These are phyloP conservation scores for Theocolax elegans DNA, from an alignment of 1,140 invertebrate species.

Conservation along the genomic window DNA sequence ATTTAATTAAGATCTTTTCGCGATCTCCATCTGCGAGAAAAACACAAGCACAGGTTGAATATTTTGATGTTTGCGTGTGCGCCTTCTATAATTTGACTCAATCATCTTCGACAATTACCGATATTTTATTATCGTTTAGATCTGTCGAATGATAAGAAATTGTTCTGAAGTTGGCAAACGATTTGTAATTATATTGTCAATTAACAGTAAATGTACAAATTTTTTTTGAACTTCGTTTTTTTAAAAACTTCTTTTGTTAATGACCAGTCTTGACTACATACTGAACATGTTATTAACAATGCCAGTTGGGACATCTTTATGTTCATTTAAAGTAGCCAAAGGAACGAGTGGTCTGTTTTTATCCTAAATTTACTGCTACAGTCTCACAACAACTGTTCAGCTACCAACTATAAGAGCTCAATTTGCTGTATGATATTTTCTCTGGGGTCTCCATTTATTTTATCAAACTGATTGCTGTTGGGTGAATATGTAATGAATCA, in stretches of 20 bases:
- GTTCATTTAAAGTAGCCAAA: conserved; percentile 92
- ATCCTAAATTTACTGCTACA: conserved; percentile 97
- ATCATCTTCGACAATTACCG: conserved; percentile 69
- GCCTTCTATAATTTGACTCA: conserved; percentile 75
- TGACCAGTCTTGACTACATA: conserved; percentile 78
- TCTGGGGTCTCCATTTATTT: conserved; percentile 93
- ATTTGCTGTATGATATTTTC: conserved; percentile 91
- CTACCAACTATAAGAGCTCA: conserved; percentile 90
- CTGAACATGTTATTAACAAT: conserved; percentile 71
- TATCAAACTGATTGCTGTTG: conserved; percentile 93
- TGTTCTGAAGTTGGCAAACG: conserved; percentile 76
- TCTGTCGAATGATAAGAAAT: conserved; percentile 72
- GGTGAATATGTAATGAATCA: conserved; percentile 87
- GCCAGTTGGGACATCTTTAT: conserved; percentile 92
- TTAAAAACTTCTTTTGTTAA: conserved; percentile 88
- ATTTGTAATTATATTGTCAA: conserved; percentile 79
- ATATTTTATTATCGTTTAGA: conserved; percentile 67
- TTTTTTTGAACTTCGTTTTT: no score
- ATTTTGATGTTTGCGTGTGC: conserved; percentile 88
- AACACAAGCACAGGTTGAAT: conserved; percentile 86
- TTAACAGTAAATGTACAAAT: no score
- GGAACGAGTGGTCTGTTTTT: conserved; percentile 94
- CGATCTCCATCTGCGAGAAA: conserved; percentile 85
- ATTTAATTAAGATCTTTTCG: conserved; percentile 71
- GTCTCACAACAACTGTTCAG: no score